Evolutionary conservation across 2,797 vertebrate species (phyloP), one percentile per base, ranked within the genome.

Genomic region (Gambelia wislizenii): DNA sequence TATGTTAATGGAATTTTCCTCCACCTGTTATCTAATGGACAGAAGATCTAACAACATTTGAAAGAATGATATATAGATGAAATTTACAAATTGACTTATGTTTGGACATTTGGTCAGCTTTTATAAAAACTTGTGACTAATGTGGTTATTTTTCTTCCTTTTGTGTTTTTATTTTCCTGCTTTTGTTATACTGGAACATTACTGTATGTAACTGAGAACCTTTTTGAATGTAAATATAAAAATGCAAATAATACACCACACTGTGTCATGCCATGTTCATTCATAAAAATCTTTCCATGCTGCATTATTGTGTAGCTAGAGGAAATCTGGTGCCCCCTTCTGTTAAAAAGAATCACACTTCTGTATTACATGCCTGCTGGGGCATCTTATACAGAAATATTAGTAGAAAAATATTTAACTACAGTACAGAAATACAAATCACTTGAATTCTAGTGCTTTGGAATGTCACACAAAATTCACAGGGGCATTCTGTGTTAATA

Each of bases 271-370:
- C 52, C 33, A 83, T 79, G 3, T 30, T 88, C 8, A 61, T 79
- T n/a, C 25, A n/a, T 83, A 44, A 47, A 85, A 87, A 90, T 67
- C 27, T 64, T 64, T 90, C 83, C 39, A 69, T 12, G 85, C 76
- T 88, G 36, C 9, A 69, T 30, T 70, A 49, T 22, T 89, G 59
- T 93, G 67, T 67, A 94, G 72, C 83, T 14, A 54, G 76, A 95
- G 84, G 94, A 92, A 94, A 92, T 91, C 18, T 94, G 92, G 93
- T 92, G 96, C 95, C 94, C 96, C 95, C 96, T 96, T 74, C 95
- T 96, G 96, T 92, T 89, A 64, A 76, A 90, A 89, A 84, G 91
- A 86, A 77, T 1, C 22, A 39, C 36, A 72, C 22, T 39, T 92
- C 44, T 77, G 42, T 2, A 3, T 61, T 1, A 1, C 7, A 39